Evolutionary conservation across 2,113 vertebrate genomes (phyloP), one percentile per base, ranked within the genome.

Genomic region (Spilogale gracilis): DNA sequence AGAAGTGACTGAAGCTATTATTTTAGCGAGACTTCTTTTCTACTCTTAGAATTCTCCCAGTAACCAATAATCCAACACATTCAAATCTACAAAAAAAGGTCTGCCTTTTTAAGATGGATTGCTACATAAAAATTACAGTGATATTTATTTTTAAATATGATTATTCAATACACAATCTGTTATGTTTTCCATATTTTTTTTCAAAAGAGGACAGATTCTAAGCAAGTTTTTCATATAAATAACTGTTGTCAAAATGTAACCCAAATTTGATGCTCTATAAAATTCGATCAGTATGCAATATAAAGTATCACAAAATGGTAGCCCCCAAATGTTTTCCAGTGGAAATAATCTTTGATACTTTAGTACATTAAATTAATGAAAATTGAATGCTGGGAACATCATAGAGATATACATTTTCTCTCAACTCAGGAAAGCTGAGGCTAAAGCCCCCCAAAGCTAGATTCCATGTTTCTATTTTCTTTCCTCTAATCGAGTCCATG

Each of bases 131-230:
- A 80, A 91, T 67, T 63, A 61, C 85, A 82, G 23, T 38, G 52
- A 48, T 9, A 21, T 67, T 93, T 45, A 74, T 69, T 91, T 18
- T 27, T 87, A 93, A 89, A 80, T 11, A 74, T 65, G 54, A 65
- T 90, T 52, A 50, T 45, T 54, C n/a, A 50, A 38, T 30, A n/a
- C 43, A 5, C 17, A 23, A 27, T 73, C 69, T 73, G 45, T 74
- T 63, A 18, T 61, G 27, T 69, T 90, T 83, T 60, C 65, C 12
- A 86, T 3, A 43, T n/a, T 85, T 94, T 18, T 32, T 87, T 90
- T 96, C 52, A 65, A 92, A n/a, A 91, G 12, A 95, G 83, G 48
- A 85, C 12, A 95, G 65, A 63, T 74, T 76, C 17, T 88, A 54
- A n/a, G 21, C n/a, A 81, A 79, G 14, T 3, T 61, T 93, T 79